Base-by-base conservation (phyloP, 2,888 invertebrate species). In the Tipula unca region DNA sequence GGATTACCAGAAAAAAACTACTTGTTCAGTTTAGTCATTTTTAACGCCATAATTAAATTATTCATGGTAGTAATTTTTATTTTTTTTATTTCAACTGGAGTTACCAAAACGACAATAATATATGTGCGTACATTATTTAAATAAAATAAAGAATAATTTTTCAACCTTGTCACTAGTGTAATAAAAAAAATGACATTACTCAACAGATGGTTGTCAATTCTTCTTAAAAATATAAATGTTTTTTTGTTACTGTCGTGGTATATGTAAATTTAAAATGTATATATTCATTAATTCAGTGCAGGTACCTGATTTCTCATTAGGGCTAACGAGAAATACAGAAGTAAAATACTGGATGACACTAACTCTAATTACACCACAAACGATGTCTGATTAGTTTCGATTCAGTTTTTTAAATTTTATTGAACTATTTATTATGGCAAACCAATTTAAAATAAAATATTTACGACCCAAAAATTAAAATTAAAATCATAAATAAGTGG, bases 1-100 rank as follows among this genome's bases (percentile, higher is more conserved):
- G 69, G 69, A 69, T 69, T 69, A 69, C 69, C 69, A 69, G 10
- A 48, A 48, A 48, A 69, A 69, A 69, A 69, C 69, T 69, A 69
- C 69, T 69, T 69, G 69, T 69, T 69, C 69, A 3, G 25, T 69
- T 69, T 8, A 69, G 25, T 69, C 69, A 69, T 69, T 69, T 69
- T 69, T 69, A 69, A 69, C 69, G 25, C 69, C 69, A 69, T 69
- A 69, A 69, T 69, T 69, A 69, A 69, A 69, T 69, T 69, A 69
- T 69, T 69, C 69, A 69, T 69, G 69, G 25, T 69, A 25, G 69
- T 69, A 69, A 69, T 69, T 10, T 48, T 20, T 69, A 25, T 69
- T 69, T 25, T 69, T 6, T 69, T 20, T 25, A 10, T 69, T 69
- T 69, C 10, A 25, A 10, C 69, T 69, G 8, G 69, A 25, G 25